These are phyloP conservation scores for Poliocrania exsul DNA, from an alignment of 2,797 vertebrate genomes.

Conservation along the genomic window DNA sequence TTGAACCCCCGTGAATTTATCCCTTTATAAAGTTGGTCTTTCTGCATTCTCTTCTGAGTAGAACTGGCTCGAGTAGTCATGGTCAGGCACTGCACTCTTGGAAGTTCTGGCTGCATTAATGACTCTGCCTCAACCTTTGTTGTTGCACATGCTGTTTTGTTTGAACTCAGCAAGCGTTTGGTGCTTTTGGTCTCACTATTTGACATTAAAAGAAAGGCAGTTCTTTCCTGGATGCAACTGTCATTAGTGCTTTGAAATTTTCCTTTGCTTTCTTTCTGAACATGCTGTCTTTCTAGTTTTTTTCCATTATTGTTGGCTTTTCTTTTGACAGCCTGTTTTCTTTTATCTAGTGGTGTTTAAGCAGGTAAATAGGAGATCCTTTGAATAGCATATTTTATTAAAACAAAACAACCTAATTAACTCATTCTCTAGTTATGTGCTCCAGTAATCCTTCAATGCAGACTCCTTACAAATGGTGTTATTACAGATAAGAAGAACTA, in stretches of 20 bases:
- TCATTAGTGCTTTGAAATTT: neutral
- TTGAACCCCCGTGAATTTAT: neutral
- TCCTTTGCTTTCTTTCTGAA: neutral
- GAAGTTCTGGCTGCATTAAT: neutral
- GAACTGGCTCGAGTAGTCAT: accelerated
- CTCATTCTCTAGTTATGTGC: neutral
- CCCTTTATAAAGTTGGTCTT: neutral
- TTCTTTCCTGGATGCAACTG: neutral
- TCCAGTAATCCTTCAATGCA: conserved; percentile 18
- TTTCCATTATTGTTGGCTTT: neutral
- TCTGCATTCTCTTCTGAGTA: neutral
- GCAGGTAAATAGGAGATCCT: neutral
- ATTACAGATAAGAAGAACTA: conserved; percentile 13
- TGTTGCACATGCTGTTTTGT: neutral
- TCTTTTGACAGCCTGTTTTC: neutral
- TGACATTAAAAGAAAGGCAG: neutral
- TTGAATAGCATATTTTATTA: conserved; percentile 19
- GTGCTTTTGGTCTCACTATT: neutral
- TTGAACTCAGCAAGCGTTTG: neutral
- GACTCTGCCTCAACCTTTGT: neutral
- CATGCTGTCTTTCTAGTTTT: neutral
- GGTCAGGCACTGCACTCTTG: neutral
- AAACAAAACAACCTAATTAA: conserved; percentile 24
- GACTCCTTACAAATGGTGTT: conserved; percentile 1
- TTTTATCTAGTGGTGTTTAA: neutral